A percentile compares a stretch with the other conserved stretches of the same genome.
phyloP scores from a whole-genome alignment of 37 sponge, comb jelly and placozoan species.

The Bolinopsis microptera region DNA sequence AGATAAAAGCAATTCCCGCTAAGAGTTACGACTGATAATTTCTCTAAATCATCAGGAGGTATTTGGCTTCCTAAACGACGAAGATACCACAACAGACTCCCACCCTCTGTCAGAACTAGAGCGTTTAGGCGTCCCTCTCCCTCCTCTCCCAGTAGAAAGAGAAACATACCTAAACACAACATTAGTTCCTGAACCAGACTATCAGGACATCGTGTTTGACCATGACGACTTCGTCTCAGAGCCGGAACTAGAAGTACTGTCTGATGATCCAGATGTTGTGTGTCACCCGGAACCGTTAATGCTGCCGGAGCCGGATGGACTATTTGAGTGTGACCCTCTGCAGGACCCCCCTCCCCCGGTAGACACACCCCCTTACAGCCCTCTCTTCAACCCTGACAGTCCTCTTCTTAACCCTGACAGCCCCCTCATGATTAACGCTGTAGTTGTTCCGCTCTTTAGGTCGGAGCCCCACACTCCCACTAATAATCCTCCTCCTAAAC shows the following conservation, averaged over 20 bases:
- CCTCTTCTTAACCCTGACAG: neutral
- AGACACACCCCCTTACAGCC: neutral
- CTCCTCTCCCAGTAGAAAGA: neutral
- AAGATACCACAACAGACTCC: slow-evolving; percentile 46
- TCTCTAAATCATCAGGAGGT: slow-evolving; percentile 40
- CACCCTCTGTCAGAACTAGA: neutral
- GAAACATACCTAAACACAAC: neutral
- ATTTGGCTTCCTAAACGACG: slow-evolving; percentile 50
- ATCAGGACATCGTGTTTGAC: neutral
- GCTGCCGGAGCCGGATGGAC: neutral
- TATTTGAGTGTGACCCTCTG: neutral
- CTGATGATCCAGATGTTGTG: neutral
- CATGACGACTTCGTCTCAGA: no score
- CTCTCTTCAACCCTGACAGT: neutral
- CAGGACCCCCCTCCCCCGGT: slow-evolving; percentile 10
- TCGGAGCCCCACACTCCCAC: slow-evolving; percentile 12
- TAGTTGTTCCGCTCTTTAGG: neutral
- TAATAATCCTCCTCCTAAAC: slow-evolving; percentile 32
- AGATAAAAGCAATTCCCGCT: no score
- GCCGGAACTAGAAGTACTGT: neutral
- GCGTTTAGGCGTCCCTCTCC: neutral
- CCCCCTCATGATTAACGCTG: neutral
- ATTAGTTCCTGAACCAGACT: neutral
- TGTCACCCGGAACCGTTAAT: neutral
- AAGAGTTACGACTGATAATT: no score